These are phyloP conservation scores for Eupleurogrammus muticus DNA, from an alignment of 2,797 vertebrate genomes.

Conservation along the genomic window DNA sequence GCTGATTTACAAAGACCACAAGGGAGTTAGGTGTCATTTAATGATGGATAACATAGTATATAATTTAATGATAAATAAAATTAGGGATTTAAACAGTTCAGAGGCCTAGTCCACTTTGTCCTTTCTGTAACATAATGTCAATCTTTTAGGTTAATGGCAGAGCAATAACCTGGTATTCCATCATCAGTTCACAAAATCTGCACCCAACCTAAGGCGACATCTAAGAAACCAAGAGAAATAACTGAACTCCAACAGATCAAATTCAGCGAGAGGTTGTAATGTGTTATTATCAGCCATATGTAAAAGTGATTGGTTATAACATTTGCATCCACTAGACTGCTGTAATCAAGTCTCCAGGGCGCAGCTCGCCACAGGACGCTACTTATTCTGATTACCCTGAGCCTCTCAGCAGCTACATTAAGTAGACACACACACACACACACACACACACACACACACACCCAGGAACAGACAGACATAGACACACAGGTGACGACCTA, in stretches of 20 bases:
- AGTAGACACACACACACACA: neutral
- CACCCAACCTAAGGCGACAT: neutral
- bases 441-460: neutral
- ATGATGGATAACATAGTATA: constrained; percentile 24
- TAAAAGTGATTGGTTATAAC: constrained; percentile 3
- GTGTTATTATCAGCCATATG: constrained; percentile 22
- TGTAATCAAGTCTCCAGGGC: constrained; percentile 30
- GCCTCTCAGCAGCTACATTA: constrained; percentile 7
- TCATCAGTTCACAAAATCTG: neutral
- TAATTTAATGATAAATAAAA: constrained; percentile 27
- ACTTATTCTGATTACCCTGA: constrained; percentile 20
- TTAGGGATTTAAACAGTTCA: constrained; percentile 66
- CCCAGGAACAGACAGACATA: neutral
- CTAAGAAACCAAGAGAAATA: neutral
- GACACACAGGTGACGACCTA: too few species aligned
- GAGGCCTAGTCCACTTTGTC: constrained; percentile 42
- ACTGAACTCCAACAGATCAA: neutral
- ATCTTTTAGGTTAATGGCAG: neutral
- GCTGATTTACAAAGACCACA: constrained; percentile 62
- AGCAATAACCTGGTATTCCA: neutral
- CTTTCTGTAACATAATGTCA: constrained; percentile 15
- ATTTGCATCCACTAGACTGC: constrained; percentile 38
- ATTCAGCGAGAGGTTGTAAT: neutral
- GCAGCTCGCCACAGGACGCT: constrained; percentile 12
- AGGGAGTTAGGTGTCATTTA: constrained; percentile 50